Evolutionary conservation across 2,113 vertebrate species (phyloP), one percentile per base, ranked within the genome.

Genomic region (Pandion haliaetus): DNA sequence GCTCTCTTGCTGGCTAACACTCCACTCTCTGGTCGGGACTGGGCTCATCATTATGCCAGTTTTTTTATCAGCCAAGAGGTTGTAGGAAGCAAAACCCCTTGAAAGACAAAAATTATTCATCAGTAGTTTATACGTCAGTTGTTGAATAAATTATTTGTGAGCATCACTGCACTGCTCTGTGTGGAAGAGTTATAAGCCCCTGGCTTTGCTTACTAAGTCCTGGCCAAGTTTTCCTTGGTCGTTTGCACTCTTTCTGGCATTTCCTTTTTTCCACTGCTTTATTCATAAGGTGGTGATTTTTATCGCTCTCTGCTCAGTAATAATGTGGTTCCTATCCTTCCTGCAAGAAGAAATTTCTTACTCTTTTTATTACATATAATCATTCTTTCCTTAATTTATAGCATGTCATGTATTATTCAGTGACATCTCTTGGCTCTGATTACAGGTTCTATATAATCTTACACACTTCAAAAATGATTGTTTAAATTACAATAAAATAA

Each of bases 401-500:
- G 94, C 72, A 63, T 95, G 47, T 83, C 88, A 95, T 97, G 95
- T 96, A 97, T 98, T 98, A 97, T 97, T 97, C 97, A 97, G 94
- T 97, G 92, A 93, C 82, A 96, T 96, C 83, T 96, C 94, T 97
- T 98, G 94, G 95, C 91, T 97, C 79, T 96, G 95, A 86, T 93
- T 97, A 97, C 81, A 96, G 95, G 96, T 96, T 98, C 97, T 97
- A 93, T 97, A 97, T 97, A 94, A 96, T 95, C 96, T 97, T 95
- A 91, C 91, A 94, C 54, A 77, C 88, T 96, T 97, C 90, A 89
- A 90, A 98, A 97, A 82, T 97, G 70, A 94, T 95, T 94, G 97
- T 97, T 98, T 98, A 95, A 97, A 97, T 95, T 96, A 96, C 96
- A 95, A 94, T 98, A 97, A 97, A 98, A 97, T 97, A 96, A 95